Evolutionary conservation across 2,797 vertebrate genomes (phyloP).

Genomic region (Protosalanx chinensis): DNA sequence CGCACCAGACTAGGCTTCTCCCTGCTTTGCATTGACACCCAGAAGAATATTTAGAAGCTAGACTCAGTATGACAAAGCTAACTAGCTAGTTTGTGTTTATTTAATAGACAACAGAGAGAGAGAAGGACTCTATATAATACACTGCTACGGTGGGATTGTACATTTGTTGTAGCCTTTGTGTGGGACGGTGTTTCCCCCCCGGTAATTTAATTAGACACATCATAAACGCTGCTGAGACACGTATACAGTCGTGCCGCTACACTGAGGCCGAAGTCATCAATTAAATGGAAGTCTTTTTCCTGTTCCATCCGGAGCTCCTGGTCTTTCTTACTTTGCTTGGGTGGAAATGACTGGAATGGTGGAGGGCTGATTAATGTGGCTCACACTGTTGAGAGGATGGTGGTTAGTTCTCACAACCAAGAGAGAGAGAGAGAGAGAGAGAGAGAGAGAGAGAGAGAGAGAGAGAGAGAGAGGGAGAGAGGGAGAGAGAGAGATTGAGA

Average conservation of each 20-base stretch:
- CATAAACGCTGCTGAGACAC: slow-evolving; percentile 74
- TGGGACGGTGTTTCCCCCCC: slow-evolving; percentile 61
- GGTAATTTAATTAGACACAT: slow-evolving; percentile 77
- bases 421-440: slow-evolving; percentile 30
- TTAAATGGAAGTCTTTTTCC: slow-evolving; percentile 68
- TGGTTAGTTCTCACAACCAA: slow-evolving; percentile 58
- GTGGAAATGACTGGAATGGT: slow-evolving; percentile 52
- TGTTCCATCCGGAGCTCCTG: slow-evolving; percentile 55
- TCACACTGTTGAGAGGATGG: slow-evolving; percentile 50
- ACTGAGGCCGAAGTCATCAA: slow-evolving; percentile 65
- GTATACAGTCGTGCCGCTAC: slow-evolving; percentile 63
- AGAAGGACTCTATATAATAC: slow-evolving; percentile 25
- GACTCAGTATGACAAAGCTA: no score
- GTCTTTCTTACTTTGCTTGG: slow-evolving; percentile 61
- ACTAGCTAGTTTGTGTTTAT: background rate
- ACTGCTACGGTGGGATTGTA: slow-evolving; percentile 18
- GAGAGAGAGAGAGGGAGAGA: background rate
- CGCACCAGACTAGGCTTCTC: no score
- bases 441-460: slow-evolving; percentile 22
- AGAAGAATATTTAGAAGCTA: no score
- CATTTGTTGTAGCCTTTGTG: slow-evolving; percentile 62
- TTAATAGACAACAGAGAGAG: slow-evolving; percentile 33
- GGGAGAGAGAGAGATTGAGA: background rate
- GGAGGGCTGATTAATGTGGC: slow-evolving; percentile 66
- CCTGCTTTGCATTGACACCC: no score